Evolutionary conservation across 2,888 invertebrate species (phyloP).

Genomic region (Acanthosepion esculentum): DNA sequence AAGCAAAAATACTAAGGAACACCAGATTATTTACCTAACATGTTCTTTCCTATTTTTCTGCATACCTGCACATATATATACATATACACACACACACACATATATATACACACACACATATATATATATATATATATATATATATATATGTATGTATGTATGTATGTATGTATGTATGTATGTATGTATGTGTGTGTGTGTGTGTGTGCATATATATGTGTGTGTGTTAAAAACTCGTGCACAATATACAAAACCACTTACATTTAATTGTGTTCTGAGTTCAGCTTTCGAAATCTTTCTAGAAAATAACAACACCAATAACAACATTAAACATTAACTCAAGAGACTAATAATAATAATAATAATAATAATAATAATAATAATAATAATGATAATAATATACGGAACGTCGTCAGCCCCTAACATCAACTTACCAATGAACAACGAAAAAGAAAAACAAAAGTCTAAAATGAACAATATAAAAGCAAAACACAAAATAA

Average conservation of each 20-base stretch:
- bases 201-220: background rate
- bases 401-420: background rate
- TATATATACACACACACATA: background rate
- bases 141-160: conserved; percentile 8
- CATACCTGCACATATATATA: background rate
- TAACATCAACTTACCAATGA: no score
- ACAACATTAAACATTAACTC: background rate
- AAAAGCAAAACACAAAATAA: no score
- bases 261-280: no score
- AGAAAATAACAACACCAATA: background rate
- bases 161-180: background rate
- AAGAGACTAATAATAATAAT: background rate
- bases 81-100: background rate
- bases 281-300: no score
- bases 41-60: no score
- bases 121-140: background rate
- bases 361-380: background rate
- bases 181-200: background rate
- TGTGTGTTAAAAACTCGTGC: no score
- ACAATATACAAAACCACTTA: no score
- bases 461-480: no score
- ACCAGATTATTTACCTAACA: no score
- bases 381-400: background rate
- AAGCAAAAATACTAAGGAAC: no score
- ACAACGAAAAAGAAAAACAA: no score